Percentiles rank a stretch among this genome's conserved stretches.
These are phyloP conservation scores for Drosophila dives DNA, from an alignment of 2,888 invertebrate species.

Conservation along the genomic window DNA sequence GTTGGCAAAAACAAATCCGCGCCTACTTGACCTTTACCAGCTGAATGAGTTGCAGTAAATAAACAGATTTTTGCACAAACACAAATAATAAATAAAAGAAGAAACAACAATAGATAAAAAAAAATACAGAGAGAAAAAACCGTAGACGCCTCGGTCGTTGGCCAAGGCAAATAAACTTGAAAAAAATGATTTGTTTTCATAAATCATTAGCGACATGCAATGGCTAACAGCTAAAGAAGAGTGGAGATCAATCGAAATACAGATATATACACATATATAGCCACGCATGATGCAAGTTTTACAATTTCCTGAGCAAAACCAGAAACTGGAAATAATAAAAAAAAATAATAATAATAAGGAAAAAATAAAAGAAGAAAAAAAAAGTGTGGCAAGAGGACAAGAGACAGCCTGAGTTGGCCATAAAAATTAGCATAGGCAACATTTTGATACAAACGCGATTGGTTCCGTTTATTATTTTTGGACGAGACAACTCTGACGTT, in stretches of 20 bases:
- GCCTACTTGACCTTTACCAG: slow-evolving; percentile 67
- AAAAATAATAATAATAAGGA: slow-evolving; percentile 1
- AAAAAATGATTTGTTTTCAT: slow-evolving; percentile 31
- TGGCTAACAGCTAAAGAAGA: neutral
- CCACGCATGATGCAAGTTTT: slow-evolving; percentile 38
- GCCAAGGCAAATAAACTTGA: slow-evolving; percentile 70
- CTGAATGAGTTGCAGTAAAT: slow-evolving; percentile 39
- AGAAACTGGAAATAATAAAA: slow-evolving; percentile 18
- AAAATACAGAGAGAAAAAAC: slow-evolving; percentile 21
- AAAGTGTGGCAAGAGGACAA: slow-evolving; percentile 72
- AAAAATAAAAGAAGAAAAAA: slow-evolving; percentile 22
- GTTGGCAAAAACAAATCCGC: slow-evolving; percentile 30
- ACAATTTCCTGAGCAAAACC: slow-evolving; percentile 38
- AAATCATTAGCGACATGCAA: slow-evolving; percentile 69
- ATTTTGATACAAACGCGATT: slow-evolving; percentile 38
- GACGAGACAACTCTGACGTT: slow-evolving; percentile 43
- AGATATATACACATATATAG: slow-evolving; percentile 1
- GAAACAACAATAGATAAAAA: slow-evolving; percentile 17
- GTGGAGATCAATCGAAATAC: slow-evolving; percentile 9
- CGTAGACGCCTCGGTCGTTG: slow-evolving; percentile 46
- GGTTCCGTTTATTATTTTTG: slow-evolving; percentile 70
- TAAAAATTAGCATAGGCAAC: slow-evolving; percentile 68
- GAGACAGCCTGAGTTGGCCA: slow-evolving; percentile 51
- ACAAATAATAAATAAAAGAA: slow-evolving; percentile 4
- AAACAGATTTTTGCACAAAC: slow-evolving; percentile 45